These are phyloP conservation scores for Limnephilus rhombicus DNA, from an alignment of 2,888 invertebrate genomes.

Conservation along the genomic window DNA sequence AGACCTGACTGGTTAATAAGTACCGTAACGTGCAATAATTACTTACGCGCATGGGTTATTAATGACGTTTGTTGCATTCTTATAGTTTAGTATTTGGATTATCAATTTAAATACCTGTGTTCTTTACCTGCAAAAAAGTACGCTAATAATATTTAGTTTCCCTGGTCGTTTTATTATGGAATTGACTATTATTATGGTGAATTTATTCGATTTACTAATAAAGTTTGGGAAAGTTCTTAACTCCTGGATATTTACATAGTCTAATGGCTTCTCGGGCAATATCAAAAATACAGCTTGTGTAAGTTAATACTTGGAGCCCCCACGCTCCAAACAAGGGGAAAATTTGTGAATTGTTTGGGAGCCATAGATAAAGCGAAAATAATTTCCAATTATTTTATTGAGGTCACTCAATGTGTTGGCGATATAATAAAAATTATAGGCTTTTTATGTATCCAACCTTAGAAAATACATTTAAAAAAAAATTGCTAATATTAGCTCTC, in stretches of 20 bases:
- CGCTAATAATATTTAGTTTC: not conserved
- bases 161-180: not conserved
- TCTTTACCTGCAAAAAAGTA: not conserved
- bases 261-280: slow-evolving; percentile 8
- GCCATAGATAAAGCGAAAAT: not conserved
- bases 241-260: not conserved
- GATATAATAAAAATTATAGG: not conserved
- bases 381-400: not conserved
- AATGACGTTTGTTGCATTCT: not conserved
- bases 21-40: no score
- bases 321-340: not conserved
- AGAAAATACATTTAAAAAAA: no score
- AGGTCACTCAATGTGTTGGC: not conserved
- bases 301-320: not conserved
- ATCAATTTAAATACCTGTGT: not conserved
- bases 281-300: not conserved
- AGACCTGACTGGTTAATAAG: no score
- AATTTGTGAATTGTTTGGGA: not conserved
- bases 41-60: not conserved
- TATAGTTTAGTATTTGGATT: not conserved
- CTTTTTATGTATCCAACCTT: not conserved
- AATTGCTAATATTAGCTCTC: no score
- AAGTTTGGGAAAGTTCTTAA: not conserved
- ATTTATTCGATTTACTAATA: not conserved
- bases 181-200: no score